Evolutionary conservation across 2,888 invertebrate genomes (phyloP).

Genomic region (Peribatodes rhomboidaria): DNA sequence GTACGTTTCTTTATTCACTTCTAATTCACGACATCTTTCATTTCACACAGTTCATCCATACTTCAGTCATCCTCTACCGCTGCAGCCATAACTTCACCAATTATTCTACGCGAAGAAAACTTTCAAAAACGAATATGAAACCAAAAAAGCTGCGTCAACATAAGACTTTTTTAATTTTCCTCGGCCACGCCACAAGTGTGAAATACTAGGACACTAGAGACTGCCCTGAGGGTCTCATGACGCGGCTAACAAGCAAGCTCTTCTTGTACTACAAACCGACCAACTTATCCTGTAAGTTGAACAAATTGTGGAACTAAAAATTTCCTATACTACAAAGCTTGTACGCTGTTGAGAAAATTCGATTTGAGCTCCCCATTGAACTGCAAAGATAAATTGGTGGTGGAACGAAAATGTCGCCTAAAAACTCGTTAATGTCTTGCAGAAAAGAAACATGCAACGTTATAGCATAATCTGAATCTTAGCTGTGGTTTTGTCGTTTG

Average conservation of each 20-base stretch:
- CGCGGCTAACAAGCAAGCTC: conserved; percentile 18
- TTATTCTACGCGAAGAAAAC: no score
- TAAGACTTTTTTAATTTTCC: conserved; percentile 11
- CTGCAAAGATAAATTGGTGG: background rate
- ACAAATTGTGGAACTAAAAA: background rate
- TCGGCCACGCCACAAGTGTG: conserved; percentile 5
- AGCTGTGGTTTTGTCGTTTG: background rate
- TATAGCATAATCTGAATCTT: background rate
- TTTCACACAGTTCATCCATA: no score
- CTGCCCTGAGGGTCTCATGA: conserved; percentile 4
- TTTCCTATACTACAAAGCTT: background rate
- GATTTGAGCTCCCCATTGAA: background rate
- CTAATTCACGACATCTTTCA: no score
- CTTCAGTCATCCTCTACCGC: no score
- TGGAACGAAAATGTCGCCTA: conserved; percentile 7
- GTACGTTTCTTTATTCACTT: no score
- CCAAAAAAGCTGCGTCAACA: conserved; percentile 2
- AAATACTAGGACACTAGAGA: conserved; percentile 13
- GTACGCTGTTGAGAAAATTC: background rate
- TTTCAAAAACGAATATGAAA: background rate
- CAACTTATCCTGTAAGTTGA: background rate
- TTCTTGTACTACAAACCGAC: background rate
- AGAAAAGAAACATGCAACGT: background rate
- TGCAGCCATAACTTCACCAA: no score
- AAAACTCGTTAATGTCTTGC: conserved; percentile 13